These are phyloP conservation scores for Gastrophryne carolinensis DNA, from an alignment of 2,797 vertebrate species.

Conservation along the genomic window DNA sequence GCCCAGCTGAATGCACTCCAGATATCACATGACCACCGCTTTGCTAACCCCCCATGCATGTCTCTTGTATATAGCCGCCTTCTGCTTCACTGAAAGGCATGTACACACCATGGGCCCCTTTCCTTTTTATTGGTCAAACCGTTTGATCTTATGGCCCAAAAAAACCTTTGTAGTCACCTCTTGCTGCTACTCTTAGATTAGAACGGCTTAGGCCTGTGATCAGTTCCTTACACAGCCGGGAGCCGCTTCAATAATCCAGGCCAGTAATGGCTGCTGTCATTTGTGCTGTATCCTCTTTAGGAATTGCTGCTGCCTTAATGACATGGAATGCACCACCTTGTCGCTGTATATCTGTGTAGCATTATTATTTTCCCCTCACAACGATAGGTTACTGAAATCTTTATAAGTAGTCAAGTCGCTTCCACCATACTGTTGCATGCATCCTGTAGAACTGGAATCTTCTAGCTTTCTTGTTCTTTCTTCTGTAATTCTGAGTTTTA, in stretches of 20 bases:
- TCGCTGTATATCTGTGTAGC: background rate
- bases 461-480: background rate
- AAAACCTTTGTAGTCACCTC: background rate
- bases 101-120: background rate
- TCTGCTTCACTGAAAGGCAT: constrained; percentile 1
- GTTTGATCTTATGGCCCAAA: background rate
- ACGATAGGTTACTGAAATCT: background rate
- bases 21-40: background rate
- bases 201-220: background rate
- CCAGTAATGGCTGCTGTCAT: background rate
- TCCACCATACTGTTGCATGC: background rate
- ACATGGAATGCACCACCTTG: constrained; percentile 20
- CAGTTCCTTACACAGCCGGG: background rate
- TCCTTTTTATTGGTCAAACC: background rate
- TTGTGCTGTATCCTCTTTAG: background rate
- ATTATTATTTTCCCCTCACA: background rate
- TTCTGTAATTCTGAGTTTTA: background rate
- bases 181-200: background rate
- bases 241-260: background rate
- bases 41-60: constrained; percentile 3
- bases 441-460: background rate
- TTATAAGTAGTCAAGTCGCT: constrained; percentile 10
- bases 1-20: background rate
- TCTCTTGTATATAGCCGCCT: background rate
- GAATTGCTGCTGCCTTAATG: constrained; percentile 40